Percentiles rank a stretch among this genome's conserved stretches.
These are phyloP conservation scores for Gymnothorax reevesii DNA, from an alignment of 2,797 vertebrate species.

Conservation along the genomic window DNA sequence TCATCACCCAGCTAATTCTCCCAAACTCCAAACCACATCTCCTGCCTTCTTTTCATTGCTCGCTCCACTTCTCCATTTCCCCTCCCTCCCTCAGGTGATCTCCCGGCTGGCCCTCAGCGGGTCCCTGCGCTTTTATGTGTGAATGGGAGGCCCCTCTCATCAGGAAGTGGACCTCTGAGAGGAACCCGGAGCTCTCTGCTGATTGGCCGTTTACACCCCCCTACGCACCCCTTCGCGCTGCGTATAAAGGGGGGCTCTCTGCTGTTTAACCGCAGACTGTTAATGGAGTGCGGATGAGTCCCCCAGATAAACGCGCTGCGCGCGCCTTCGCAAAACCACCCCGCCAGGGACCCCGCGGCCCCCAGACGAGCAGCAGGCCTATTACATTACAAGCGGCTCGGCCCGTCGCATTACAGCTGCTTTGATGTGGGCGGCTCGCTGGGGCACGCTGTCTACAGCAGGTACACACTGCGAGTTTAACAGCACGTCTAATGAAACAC, in stretches of 20 bases:
- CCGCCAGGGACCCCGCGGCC: constrained; percentile 6
- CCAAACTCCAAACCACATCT: not conserved
- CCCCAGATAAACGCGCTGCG: constrained; percentile 57
- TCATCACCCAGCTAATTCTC: not conserved
- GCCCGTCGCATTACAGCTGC: not conserved
- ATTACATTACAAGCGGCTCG: not conserved
- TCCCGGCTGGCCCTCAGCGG: not conserved
- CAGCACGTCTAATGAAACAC: not conserved
- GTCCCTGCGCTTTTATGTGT: constrained; percentile 61
- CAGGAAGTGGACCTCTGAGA: constrained; percentile 35
- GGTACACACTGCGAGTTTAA: not conserved
- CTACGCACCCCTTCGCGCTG: too few species aligned
- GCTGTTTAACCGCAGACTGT: not conserved
- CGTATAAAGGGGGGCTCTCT: too few species aligned
- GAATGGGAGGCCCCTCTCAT: constrained; percentile 71
- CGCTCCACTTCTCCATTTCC: not conserved
- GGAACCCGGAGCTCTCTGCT: not conserved
- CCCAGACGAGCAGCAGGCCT: not conserved
- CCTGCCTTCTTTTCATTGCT: not conserved
- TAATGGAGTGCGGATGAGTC: constrained; percentile 27
- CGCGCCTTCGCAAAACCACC: constrained; percentile 11
- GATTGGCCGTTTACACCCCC: not conserved
- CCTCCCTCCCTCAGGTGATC: constrained; percentile 44
- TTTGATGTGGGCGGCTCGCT: not conserved
- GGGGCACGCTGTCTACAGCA: not conserved